Conservation (phyloP, 2,113 vertebrate species). For the Grus americana region DNA sequence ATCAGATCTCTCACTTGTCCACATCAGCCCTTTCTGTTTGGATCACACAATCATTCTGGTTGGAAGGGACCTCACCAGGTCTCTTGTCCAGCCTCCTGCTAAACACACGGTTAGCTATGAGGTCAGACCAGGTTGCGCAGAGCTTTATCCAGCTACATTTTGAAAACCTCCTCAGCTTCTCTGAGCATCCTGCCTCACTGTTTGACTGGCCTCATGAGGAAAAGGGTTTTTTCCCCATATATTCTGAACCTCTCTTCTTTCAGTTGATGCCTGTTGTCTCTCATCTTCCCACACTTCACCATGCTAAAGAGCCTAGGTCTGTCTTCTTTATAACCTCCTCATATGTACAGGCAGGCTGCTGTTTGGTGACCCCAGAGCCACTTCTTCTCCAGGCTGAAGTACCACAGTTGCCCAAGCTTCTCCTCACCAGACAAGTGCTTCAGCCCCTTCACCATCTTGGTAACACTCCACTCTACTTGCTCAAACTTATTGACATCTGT, state of each 20-base stretch:
- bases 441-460: neutral
- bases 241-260: neutral
- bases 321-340: neutral
- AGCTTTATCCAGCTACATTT: neutral
- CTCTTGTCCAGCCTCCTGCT: neutral
- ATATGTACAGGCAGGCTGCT: neutral
- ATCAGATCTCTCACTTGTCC: neutral
- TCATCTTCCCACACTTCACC: neutral
- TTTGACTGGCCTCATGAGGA: neutral
- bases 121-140: neutral
- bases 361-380: neutral
- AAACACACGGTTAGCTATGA: neutral
- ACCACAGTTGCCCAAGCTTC: neutral
- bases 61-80: neutral
- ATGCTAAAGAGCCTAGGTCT: neutral
- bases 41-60: accelerated
- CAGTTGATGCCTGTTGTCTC: neutral
- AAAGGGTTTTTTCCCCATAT: neutral
- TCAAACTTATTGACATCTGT: neutral
- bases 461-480: neutral
- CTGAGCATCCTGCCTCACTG: neutral
- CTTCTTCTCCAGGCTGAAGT: neutral
- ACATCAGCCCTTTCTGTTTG: neutral
- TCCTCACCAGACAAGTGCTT: neutral
- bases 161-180: neutral